Evolutionary conservation across 2,113 vertebrate genomes (phyloP), one percentile per base, ranked within the genome.

Genomic region (Hystrix cristata): DNA sequence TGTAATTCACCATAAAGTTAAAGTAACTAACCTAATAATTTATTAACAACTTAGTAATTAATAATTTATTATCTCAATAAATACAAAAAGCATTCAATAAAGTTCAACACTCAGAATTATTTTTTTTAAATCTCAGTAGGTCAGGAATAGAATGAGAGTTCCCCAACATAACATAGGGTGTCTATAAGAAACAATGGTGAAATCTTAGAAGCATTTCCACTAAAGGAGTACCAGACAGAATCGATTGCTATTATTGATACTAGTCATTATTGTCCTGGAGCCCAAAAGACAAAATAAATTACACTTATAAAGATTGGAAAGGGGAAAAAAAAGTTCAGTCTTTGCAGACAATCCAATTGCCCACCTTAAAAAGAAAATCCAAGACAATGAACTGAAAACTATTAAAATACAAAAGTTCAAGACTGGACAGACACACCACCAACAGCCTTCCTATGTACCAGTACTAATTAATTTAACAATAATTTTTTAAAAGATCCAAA

Each of bases 71-170:
- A 89, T 43, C 60, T 91, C 79, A 72, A 71, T 62, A 90, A 74
- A 95, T 69, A 95, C 34, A 74, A 76, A 59, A 87, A 55, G 1
- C 15, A 87, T 69, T 95, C 53, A 93, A 71, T 97, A 80, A 95
- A 89, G 74, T 92, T 62, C 53, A 92, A n/a, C 46, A 80, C 65
- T 94, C 67, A 80, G 29, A 83, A 93, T 91, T 90, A 83, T 78
- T 78, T 88, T 88, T 88, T 90, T 81, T 16, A 25, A 90, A 59
- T 65, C 53, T 91, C 43, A 79, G 48, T 62, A 93, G 84, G 29
- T 91, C n/a, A 87, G 31, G 18, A 93, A 76, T 53, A 91, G n/a
- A 90, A 81, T 87, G 27, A 2, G 96, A 79, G 9, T 69, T 92
- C 23, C 10, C 59, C 83, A 90, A 79, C 38, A 87, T 85, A 79